A percentile compares a stretch with the other conserved stretches of the same genome.
These are phyloP conservation scores for Lophura nycthemera DNA, from an alignment of 2,113 vertebrate genomes.

Conservation along the genomic window DNA sequence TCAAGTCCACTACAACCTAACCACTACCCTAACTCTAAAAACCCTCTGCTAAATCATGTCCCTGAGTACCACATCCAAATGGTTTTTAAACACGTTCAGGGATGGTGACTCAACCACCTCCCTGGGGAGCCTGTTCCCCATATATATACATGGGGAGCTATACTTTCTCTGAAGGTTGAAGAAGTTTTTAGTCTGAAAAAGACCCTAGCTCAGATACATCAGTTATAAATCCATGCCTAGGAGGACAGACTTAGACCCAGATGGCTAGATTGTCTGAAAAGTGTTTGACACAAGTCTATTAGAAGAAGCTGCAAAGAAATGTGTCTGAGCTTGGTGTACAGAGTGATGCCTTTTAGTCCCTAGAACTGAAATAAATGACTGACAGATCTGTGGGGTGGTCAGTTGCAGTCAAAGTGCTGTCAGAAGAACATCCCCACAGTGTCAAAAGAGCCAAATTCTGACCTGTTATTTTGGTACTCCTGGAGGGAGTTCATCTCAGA, in stretches of 20 bases:
- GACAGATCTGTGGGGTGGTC: neutral
- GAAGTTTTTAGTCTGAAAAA: neutral
- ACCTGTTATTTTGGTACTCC: neutral
- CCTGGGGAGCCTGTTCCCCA: too few relatives aligned
- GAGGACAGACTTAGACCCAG: neutral
- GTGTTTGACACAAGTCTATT: neutral
- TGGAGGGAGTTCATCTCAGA: rapidly evolving
- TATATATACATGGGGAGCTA: too few relatives aligned
- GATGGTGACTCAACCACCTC: too few relatives aligned
- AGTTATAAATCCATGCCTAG: neutral
- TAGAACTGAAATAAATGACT: neutral
- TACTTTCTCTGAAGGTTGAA: neutral
- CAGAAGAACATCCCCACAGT: neutral
- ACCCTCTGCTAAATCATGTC: too few relatives aligned
- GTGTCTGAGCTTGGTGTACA: neutral
- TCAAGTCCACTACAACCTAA: too few relatives aligned
- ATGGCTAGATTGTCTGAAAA: neutral
- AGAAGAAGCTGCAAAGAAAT: neutral
- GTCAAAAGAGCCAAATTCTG: neutral
- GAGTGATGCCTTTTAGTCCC: neutral
- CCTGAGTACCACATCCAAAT: too few relatives aligned
- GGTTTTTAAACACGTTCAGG: too few relatives aligned
- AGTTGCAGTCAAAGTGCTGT: neutral
- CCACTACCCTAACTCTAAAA: too few relatives aligned
- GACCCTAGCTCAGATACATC: neutral